phyloP scores from a whole-genome alignment of 2,888 invertebrate species.

The Tipula lateralis region DNA sequence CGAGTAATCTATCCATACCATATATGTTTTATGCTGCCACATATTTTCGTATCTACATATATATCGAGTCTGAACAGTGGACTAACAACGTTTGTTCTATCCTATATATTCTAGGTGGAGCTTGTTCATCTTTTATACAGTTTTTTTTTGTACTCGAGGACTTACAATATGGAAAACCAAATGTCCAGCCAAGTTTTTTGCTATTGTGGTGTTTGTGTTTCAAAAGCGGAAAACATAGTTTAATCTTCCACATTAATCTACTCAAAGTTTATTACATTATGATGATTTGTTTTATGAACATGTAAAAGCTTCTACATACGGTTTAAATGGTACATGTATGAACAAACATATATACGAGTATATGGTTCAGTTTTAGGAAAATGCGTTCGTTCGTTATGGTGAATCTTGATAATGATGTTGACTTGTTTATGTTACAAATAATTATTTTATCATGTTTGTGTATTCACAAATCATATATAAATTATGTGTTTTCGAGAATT shows the following conservation, averaged over 20 bases:
- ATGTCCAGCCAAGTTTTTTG: background rate
- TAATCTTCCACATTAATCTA: background rate
- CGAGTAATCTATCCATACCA: background rate
- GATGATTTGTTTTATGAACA: conserved; percentile 19
- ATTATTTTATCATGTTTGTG: background rate
- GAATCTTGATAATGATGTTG: background rate
- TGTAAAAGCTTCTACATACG: background rate
- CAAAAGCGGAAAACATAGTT: background rate
- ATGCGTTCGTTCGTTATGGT: background rate
- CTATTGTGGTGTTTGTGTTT: background rate
- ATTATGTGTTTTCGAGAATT: too few relatives aligned
- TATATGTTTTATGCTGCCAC: too few relatives aligned
- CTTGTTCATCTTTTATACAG: background rate
- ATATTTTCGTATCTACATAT: background rate
- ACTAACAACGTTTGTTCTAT: background rate
- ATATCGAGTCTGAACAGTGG: background rate
- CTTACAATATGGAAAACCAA: background rate
- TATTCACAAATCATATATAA: background rate
- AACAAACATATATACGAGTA: background rate
- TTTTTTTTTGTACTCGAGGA: background rate
- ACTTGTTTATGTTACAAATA: background rate
- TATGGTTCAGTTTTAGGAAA: background rate
- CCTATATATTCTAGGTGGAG: background rate
- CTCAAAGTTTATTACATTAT: background rate
- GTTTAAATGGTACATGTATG: background rate